These are phyloP conservation scores for Leuctra nigra DNA, from an alignment of 2,888 invertebrate genomes.

Conservation along the genomic window DNA sequence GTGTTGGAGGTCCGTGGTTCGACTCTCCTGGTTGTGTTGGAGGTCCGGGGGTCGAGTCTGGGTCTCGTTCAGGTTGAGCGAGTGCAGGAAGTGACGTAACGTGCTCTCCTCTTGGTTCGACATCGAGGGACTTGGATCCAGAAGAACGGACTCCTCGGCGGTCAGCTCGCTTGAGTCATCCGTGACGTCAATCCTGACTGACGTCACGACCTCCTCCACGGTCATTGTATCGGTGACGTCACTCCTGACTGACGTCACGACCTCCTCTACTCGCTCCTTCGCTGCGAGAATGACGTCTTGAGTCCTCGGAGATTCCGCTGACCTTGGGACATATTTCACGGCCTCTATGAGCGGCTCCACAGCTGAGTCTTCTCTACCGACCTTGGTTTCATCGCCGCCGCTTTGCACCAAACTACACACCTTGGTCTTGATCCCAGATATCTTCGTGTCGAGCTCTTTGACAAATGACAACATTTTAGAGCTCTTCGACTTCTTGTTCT, in stretches of 20 bases:
- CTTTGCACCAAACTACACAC: not conserved
- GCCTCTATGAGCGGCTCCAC: not conserved
- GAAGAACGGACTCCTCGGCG: constrained; percentile 23
- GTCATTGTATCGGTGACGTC: constrained; percentile 2
- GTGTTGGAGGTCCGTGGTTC: constrained; percentile 36
- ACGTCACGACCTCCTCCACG: constrained; percentile 2
- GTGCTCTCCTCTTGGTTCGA: constrained; percentile 36
- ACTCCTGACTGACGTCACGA: not conserved
- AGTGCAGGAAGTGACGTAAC: constrained; percentile 36
- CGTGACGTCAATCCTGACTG: not conserved
- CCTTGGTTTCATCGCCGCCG: not conserved
- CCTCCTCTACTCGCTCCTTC: not conserved
- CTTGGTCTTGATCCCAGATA: not conserved
- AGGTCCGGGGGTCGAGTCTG: not conserved
- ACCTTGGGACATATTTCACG: not conserved
- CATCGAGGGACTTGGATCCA: constrained; percentile 31
- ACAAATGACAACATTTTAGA: not conserved
- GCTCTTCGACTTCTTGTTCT: not conserved
- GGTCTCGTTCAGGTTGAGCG: constrained; percentile 33
- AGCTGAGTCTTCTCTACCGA: not conserved
- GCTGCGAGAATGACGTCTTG: not conserved
- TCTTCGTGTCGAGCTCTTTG: not conserved
- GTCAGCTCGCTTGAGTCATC: constrained; percentile 18
- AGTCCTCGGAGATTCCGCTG: not conserved
- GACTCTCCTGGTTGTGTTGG: constrained; percentile 29